A percentile compares a stretch with the other conserved stretches of the same genome.
Conservation (phyloP, 2,888 invertebrate genomes). For the Gnatocerus cornutus region DNA sequence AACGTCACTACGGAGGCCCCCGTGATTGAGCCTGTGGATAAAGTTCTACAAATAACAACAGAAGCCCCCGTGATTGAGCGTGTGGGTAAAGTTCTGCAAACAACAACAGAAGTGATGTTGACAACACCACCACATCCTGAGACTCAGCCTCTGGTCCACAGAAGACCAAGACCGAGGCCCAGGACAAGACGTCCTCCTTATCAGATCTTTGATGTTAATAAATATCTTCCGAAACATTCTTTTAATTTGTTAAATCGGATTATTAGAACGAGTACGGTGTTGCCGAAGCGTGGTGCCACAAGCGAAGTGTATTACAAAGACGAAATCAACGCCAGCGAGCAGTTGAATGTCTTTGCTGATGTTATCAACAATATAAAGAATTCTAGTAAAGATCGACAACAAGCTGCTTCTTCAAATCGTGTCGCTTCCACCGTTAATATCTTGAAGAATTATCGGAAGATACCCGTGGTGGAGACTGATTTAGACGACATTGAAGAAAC, state of each 20-base stretch:
- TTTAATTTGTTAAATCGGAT: conserved; percentile 27
- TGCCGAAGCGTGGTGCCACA: conserved; percentile 59
- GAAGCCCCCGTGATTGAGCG: not conserved
- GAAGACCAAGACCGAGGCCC: conserved; percentile 39
- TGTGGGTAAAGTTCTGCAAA: conserved; percentile 10
- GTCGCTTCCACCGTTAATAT: conserved; percentile 36
- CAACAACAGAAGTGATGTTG: conserved; percentile 17
- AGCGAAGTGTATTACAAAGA: conserved; percentile 69
- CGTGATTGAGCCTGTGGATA: not conserved
- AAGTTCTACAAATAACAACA: conserved; percentile 24
- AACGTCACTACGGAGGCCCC: conserved; percentile 1
- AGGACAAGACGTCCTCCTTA: conserved; percentile 47
- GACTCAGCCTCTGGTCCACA: conserved; percentile 48
- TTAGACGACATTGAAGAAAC: conserved; percentile 21
- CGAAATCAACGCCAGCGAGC: conserved; percentile 69
- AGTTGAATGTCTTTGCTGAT: conserved; percentile 72
- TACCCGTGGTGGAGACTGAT: not conserved
- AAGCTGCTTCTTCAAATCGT: conserved; percentile 29
- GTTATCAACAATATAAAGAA: conserved; percentile 72
- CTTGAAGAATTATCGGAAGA: conserved; percentile 10
- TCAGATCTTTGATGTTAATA: conserved; percentile 51
- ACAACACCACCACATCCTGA: conserved; percentile 42
- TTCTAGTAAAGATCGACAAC: conserved; percentile 54
- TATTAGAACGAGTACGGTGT: conserved; percentile 53
- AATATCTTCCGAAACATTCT: conserved; percentile 30